A percentile compares a stretch with the other conserved stretches of the same genome.
Conservation (phyloP, 2,888 invertebrate species). For the Lepidocyrtoides sp. region DNA sequence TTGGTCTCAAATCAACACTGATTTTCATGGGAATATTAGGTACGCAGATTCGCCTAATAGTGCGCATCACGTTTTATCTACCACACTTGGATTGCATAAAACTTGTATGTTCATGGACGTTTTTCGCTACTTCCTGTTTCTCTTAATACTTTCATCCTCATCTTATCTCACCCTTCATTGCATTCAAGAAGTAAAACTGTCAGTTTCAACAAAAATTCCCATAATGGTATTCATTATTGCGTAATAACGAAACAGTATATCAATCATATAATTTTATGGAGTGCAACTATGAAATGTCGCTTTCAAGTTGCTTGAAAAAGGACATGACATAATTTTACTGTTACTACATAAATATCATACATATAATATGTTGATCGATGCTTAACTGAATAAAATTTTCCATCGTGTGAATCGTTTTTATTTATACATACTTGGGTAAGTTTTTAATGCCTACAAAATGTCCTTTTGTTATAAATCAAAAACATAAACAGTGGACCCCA, state of each 20-base stretch:
- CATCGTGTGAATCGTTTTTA: background rate
- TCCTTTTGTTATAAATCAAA: too few relatives aligned
- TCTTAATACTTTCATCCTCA: too few relatives aligned
- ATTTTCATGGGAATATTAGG: constrained; percentile 51
- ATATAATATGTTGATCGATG: background rate
- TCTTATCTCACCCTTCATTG: background rate
- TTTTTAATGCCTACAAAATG: too few relatives aligned
- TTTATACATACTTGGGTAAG: too few relatives aligned
- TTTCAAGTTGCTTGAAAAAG: background rate
- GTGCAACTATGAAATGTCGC: background rate
- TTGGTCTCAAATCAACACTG: background rate
- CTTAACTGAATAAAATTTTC: background rate
- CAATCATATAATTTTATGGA: background rate
- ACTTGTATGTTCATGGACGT: constrained; percentile 58
- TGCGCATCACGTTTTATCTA: background rate
- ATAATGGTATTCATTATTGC: too few relatives aligned
- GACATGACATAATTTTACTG: background rate
- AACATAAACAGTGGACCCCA: too few relatives aligned
- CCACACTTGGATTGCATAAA: background rate
- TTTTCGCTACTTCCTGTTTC: constrained; percentile 49
- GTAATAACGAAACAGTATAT: background rate
- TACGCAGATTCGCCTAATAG: background rate
- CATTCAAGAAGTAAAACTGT: background rate
- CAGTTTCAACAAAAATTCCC: constrained; percentile 22
- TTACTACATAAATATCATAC: background rate